Conservation (phyloP, 2,888 invertebrate species). For the Dysmachus trigonus region DNA sequence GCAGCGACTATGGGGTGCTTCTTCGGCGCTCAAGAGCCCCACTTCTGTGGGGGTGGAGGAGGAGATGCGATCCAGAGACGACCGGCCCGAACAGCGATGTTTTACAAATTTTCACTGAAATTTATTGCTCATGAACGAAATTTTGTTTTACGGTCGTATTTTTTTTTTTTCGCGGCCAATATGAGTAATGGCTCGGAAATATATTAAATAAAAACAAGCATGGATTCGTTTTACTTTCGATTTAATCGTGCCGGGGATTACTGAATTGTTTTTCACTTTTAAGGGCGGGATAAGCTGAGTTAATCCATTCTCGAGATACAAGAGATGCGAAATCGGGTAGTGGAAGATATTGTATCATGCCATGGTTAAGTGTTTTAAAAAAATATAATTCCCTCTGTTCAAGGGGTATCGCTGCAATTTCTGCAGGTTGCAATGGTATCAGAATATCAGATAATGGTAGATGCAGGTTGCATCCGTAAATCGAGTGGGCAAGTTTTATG, state of each 20-base stretch:
- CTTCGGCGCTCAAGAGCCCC: neutral
- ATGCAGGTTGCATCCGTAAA: neutral
- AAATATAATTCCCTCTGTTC: neutral
- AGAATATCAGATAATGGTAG: neutral
- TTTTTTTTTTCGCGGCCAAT: neutral
- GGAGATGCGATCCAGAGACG: neutral
- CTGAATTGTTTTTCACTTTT: neutral
- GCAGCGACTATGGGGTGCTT: neutral
- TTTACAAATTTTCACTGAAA: neutral
- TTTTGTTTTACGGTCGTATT: neutral
- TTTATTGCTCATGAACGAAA: neutral
- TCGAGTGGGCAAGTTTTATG: neutral
- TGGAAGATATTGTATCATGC: neutral
- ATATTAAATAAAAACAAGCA: neutral
- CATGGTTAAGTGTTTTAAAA: neutral
- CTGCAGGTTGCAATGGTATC: neutral
- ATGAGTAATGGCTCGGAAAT: neutral
- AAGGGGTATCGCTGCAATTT: neutral
- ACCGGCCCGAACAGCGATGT: neutral
- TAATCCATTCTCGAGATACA: neutral
- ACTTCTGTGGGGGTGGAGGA: neutral
- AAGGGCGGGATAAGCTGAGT: neutral
- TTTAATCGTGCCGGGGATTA: neutral
- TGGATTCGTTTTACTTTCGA: neutral
- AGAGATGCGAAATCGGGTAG: neutral